These are phyloP conservation scores for Mesocentrotus franciscanus DNA, from an alignment of 53 echinoderm and acorn worm species.

Conservation along the genomic window DNA sequence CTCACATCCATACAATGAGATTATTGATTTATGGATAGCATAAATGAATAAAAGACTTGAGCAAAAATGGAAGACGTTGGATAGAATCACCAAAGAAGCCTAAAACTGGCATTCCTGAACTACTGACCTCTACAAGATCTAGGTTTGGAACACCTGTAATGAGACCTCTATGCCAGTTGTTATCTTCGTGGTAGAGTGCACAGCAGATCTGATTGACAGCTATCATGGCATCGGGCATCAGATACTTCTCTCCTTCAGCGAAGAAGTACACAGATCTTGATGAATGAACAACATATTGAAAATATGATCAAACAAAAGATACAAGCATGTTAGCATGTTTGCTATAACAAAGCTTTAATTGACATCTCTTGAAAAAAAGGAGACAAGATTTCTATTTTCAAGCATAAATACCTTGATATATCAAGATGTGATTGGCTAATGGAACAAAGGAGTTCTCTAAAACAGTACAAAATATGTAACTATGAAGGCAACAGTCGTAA, in stretches of 20 bases:
- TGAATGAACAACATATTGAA: neutral
- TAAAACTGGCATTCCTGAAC: neutral
- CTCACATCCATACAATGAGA: no score
- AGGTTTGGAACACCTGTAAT: slow-evolving; percentile 85
- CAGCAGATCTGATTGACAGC: slow-evolving; percentile 94
- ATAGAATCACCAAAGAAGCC: no score
- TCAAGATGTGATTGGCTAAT: no score
- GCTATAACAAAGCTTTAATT: neutral
- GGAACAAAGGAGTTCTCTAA: no score
- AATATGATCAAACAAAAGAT: neutral
- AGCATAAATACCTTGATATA: no score
- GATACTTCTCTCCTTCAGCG: slow-evolving; percentile 87
- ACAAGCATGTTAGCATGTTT: neutral
- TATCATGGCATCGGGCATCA: slow-evolving; percentile 93
- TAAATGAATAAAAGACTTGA: no score
- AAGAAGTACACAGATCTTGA: slow-evolving; percentile 84
- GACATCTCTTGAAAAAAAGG: neutral
- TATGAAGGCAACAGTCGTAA: no score
- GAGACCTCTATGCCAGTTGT: slow-evolving; percentile 86
- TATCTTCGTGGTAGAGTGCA: slow-evolving; percentile 87
- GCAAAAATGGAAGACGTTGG: no score
- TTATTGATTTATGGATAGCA: no score
- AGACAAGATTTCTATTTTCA: no score
- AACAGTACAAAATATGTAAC: no score
- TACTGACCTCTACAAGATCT: slow-evolving; percentile 87